These are phyloP conservation scores for Caenorhabditis virilis DNA, from an alignment of 2,888 invertebrate species.

Conservation along the genomic window DNA sequence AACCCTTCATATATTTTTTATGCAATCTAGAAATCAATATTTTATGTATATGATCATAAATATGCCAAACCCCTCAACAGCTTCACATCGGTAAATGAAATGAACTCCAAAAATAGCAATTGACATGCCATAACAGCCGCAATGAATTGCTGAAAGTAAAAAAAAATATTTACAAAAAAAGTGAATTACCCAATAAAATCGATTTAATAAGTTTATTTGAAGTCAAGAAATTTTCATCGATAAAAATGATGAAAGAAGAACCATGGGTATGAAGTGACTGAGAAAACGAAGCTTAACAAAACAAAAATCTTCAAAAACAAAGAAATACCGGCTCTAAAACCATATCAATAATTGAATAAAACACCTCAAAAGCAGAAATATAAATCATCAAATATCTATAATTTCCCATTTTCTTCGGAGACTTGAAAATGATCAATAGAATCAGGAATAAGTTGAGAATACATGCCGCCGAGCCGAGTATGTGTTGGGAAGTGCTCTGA, in stretches of 20 bases:
- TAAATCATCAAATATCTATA: slow-evolving; percentile 27
- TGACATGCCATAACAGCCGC: slow-evolving; percentile 20
- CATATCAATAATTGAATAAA: slow-evolving; percentile 20
- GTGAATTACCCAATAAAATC: slow-evolving; percentile 1
- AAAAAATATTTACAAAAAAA: too few species aligned
- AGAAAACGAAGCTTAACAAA: too few species aligned
- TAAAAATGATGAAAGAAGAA: slow-evolving; percentile 19
- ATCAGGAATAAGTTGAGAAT: slow-evolving; percentile 12
- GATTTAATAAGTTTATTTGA: slow-evolving; percentile 2
- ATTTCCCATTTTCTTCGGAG: slow-evolving; percentile 14
- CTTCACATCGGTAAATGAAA: slow-evolving; percentile 29
- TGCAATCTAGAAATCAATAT: slow-evolving; percentile 6
- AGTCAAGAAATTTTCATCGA: slow-evolving; percentile 11
- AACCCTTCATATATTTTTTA: slow-evolving; percentile 11
- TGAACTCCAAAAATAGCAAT: slow-evolving; percentile 23
- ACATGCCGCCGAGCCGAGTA: slow-evolving; percentile 7
- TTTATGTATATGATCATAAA: too few species aligned
- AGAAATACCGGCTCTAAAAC: slow-evolving; percentile 12
- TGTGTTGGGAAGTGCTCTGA: too few species aligned
- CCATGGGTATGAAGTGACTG: slow-evolving; percentile 21
- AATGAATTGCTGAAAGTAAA: too few species aligned
- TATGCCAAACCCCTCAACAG: slow-evolving; percentile 11
- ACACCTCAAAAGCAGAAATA: slow-evolving; percentile 16
- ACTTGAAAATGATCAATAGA: slow-evolving; percentile 15
- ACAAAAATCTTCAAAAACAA: neutral